Evolutionary conservation across 1,140 invertebrate genomes (phyloP), one percentile per base, ranked within the genome.

Genomic region (Listronotus bonariensis): DNA sequence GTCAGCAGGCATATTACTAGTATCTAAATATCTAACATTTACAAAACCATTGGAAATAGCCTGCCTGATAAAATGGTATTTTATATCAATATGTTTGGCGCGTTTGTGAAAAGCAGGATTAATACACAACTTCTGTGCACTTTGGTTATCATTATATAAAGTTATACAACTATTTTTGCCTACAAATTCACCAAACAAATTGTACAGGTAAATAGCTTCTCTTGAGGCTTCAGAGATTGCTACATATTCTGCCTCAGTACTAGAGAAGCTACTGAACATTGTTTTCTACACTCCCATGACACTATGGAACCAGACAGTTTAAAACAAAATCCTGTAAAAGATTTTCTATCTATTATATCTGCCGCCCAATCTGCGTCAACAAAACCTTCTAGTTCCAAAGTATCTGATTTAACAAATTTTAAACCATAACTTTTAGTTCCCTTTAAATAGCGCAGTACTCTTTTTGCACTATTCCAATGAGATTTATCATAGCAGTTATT

Each of bases 321-420:
- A 67, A 76, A 74, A 68, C 45, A 36, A 69, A 70, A 75, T 9
- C 74, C 74, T 1, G 70, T 72, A 58, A 68, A n/a, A 74, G 73
- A 73, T 15, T 55, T 61, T 58, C 65, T 45, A 63, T 31, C 41
- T 20, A n/a, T 3, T 6, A 41, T 5, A 42, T 43, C 14, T 12
- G 8, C 52, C 0, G 9, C 77, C 68, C 74, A 80, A 66, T 81
- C 79, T 0, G 81, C 72, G 67, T 81, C 80, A 15, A 72, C 68
- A 72, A 72, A 80, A 63, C 73, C 57, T 76, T 73, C 7, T 83
- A 67, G 62, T 82, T 82, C 31, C 70, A 48, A 9, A 59, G 14
- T 32, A 48, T 11, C 3, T 15, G 6, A 11, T 51, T 60, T 40
- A 18, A 5, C 5, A 46, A 46, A 46, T 46, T 46, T 46, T 46